These are phyloP conservation scores for Temnothorax rugatulus DNA, from an alignment of 2,888 invertebrate species.

Conservation along the genomic window DNA sequence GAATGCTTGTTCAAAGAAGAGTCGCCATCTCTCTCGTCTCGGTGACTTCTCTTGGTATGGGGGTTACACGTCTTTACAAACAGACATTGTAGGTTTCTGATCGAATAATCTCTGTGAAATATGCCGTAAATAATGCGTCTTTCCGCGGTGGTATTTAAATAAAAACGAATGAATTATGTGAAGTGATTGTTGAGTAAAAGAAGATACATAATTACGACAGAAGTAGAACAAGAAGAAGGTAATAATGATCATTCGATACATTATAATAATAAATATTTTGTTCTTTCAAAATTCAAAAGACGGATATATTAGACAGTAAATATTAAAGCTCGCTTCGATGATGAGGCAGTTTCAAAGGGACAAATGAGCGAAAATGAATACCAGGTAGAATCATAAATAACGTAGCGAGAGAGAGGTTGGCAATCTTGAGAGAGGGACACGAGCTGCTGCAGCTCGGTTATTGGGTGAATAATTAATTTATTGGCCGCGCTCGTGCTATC, in stretches of 20 bases:
- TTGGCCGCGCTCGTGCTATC: conserved; percentile 63
- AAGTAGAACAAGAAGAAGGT: neutral
- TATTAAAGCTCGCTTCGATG: conserved; percentile 68
- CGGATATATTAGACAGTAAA: conserved; percentile 39
- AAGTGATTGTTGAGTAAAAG: neutral
- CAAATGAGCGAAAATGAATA: conserved; percentile 67
- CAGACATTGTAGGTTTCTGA: conserved; percentile 60
- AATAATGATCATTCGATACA: neutral
- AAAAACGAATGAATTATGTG: neutral
- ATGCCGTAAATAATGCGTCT: conserved; percentile 10
- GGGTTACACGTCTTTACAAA: conserved; percentile 64
- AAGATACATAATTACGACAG: neutral
- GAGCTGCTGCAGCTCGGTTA: conserved; percentile 41
- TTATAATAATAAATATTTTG: neutral
- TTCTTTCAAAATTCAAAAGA: neutral
- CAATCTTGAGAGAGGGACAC: conserved; percentile 49
- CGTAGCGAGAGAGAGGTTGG: conserved; percentile 45
- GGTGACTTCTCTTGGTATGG: conserved; percentile 68
- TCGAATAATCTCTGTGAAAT: conserved; percentile 49
- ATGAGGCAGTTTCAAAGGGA: conserved; percentile 66
- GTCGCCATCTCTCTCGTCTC: conserved; percentile 53
- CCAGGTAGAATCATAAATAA: conserved; percentile 64
- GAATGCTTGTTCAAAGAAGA: conserved; percentile 45
- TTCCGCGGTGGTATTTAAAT: neutral
- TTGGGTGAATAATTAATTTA: conserved; percentile 73